Evolutionary conservation across 2,797 vertebrate genomes (phyloP), one percentile per base, ranked within the genome.

Genomic region (Gallinago stenura): DNA sequence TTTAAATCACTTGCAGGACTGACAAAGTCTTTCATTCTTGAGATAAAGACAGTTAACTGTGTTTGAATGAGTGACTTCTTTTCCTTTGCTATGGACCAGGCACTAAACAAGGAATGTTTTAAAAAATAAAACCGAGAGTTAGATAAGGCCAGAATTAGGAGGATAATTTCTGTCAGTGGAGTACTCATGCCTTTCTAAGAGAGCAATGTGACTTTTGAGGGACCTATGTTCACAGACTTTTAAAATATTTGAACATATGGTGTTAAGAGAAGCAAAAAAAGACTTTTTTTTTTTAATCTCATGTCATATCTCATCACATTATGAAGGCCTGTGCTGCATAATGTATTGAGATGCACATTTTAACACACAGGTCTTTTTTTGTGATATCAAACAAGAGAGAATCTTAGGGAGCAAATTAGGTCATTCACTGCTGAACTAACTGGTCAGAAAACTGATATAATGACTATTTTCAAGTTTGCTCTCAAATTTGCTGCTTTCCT

Each of bases 301-400:
- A 48, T 95, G 96, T 97, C 95, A 95, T 46, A 95, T 87, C 83
- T 84, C 57, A 96, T 95, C 93, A 95, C 82, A 95, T 96, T 96
- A 93, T 86, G 82, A 53, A 95, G 72, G 33, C 41, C 85, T 95
- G 64, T 81, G 79, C 89, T 93, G 73, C 65, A 94, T 77, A 97
- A 95, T 86, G 30, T 92, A 92, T 94, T 95, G 81, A 88, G 70
- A 68, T 93, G 76, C 91, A 95, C 77, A 92, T 92, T 97, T 96
- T 97, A 97, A 97, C 95, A 93, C 79, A 90, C 51, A 69, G 71
- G 62, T 48, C 62, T 96, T 93, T 86, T 73, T 87, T 92, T 92
- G 77, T 66, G 22, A 71, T 83, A 58, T 94, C 60, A 92, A 92
- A 62, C 26, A 86, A n/a, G 31, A 89, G 77, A 81, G 33, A 75